These are phyloP conservation scores for Ephestia elutella DNA, from an alignment of 1,140 invertebrate species.

Conservation along the genomic window DNA sequence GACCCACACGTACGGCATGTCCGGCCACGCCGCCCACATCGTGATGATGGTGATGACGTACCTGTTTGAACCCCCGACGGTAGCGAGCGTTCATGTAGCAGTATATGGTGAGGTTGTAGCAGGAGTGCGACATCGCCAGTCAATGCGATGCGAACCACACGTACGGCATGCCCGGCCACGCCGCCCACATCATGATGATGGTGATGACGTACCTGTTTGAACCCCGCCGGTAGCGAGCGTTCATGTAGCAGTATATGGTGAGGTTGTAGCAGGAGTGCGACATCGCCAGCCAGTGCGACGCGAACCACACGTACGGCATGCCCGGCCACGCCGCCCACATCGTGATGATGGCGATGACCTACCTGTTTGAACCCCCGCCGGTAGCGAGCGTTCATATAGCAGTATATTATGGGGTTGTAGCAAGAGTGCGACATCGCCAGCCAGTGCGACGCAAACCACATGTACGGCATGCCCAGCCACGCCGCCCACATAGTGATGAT, in stretches of 20 bases:
- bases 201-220: conserved; percentile 70
- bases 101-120: conserved; percentile 95
- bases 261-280: conserved; percentile 95
- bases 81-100: conserved; percentile 93
- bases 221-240: conserved; percentile 84
- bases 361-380: conserved; percentile 80
- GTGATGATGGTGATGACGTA: conserved; percentile 38
- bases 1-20: conserved; percentile 84
- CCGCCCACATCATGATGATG: conserved; percentile 49
- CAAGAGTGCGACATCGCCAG: conserved; percentile 93
- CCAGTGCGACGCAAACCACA: conserved; percentile 88
- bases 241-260: conserved; percentile 95
- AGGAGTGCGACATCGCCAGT: conserved; percentile 93
- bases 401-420: conserved; percentile 96
- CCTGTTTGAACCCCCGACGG: conserved; percentile 78
- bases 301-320: conserved; percentile 84
- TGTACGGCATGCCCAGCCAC: conserved; percentile 79
- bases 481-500: background rate
- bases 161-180: conserved; percentile 79
- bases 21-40: conserved; percentile 72
- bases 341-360: background rate
- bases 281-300: conserved; percentile 91
- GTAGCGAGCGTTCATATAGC: conserved; percentile 91
- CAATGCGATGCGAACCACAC: conserved; percentile 87
- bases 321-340: conserved; percentile 66